Evolutionary conservation across 2,888 invertebrate species (phyloP).

Genomic region (Pelosia muscerda): DNA sequence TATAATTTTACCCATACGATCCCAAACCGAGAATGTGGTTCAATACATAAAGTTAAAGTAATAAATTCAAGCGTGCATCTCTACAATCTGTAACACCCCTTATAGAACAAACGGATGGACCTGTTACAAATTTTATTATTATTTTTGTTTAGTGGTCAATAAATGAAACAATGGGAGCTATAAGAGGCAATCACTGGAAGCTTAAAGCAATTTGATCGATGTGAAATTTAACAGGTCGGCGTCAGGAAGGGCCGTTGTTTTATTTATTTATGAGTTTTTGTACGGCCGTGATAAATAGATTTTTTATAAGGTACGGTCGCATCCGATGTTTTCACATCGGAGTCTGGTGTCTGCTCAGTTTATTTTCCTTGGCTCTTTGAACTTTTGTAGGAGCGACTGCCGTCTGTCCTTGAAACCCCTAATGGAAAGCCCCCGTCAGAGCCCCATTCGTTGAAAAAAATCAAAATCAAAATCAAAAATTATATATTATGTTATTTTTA

Average conservation of each 20-base stretch:
- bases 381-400: too few relatives aligned
- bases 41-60: too few relatives aligned
- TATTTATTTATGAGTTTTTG: conserved; percentile 11
- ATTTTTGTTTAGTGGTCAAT: conserved; percentile 36
- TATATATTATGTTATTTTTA: too few relatives aligned
- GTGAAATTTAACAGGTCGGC: conserved; percentile 32
- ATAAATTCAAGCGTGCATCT: background rate
- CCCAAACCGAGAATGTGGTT: too few relatives aligned
- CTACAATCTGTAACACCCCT: background rate
- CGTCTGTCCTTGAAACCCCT: too few relatives aligned
- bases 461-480: too few relatives aligned
- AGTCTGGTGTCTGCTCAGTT: too few relatives aligned
- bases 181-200: conserved; percentile 40
- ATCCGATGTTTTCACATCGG: too few relatives aligned
- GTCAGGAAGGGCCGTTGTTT: conserved; percentile 14
- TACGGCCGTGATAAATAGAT: background rate
- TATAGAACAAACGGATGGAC: conserved; percentile 11
- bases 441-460: too few relatives aligned
- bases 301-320: background rate
- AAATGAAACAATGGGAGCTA: conserved; percentile 44
- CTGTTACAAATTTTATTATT: conserved; percentile 29
- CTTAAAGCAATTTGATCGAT: conserved; percentile 38
- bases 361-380: too few relatives aligned
- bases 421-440: too few relatives aligned
- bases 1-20: too few relatives aligned